Base-by-base conservation (phyloP, 2,888 invertebrate genomes). In the Drosophila hawaiiensis region DNA sequence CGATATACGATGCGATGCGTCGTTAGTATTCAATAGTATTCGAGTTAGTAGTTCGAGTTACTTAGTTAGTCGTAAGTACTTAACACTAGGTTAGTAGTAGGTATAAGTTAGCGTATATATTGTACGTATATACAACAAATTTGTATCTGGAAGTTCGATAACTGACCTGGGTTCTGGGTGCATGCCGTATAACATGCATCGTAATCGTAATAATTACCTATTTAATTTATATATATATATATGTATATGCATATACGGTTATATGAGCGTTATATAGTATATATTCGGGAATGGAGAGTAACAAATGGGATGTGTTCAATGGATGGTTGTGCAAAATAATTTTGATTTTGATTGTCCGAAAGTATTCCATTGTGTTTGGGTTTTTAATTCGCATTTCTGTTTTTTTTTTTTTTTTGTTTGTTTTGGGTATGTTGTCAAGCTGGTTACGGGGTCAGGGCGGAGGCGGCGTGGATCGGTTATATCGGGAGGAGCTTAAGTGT, bases 331-430 rank as follows among this genome's bases (percentile, higher is more conserved):
- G 90, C 91, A 77, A 67, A 78, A 77, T 68, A 92, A 92, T 92
- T 92, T 92, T 90, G 91, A 91, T 91, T 89, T 83, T 92, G 92
- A 92, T 92, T 92, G 92, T 92, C 92, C 92, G 91, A 92, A 92
- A 92, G 91, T 90, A 87, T 71, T 85, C 78, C 79, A 73, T 66
- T 67, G 78, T 83, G 73, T 85, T 29, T 25, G 9, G 25, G 16
- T 25, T 47, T 16, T 43, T 22, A 43, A 1, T 29, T 7, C 7
- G 29, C 29, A 7, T 22, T 43, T 12, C 43, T 1, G 12, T 33
- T 33, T 2, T 16, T 14, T 43, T 31, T 50, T 60, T 53, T 43
- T 33, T 55, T 60, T 33, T 66, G 12, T n/a, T 64, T 58, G 50
- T 28, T 63, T 60, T 55, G 64, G 55, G 50, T 35, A 56, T 80